Evolutionary conservation across 2,113 vertebrate species (phyloP).

Genomic region (Prolemur simus): DNA sequence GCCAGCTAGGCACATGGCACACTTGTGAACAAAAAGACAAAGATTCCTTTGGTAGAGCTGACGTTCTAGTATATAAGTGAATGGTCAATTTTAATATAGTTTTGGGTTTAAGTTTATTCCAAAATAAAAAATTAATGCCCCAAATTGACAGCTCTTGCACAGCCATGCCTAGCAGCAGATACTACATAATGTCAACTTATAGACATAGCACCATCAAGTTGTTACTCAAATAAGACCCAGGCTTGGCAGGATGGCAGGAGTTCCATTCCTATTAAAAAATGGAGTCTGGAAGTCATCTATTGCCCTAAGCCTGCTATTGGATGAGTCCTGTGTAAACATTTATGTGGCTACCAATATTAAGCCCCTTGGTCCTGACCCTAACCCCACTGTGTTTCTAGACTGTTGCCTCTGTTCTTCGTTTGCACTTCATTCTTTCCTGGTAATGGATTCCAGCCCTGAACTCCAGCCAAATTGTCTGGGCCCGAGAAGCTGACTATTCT

Average conservation of each 20-base stretch:
- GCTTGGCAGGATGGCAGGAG: neutral
- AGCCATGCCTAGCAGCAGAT: neutral
- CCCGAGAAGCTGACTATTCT: slow-evolving; percentile 8
- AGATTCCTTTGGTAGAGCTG: neutral
- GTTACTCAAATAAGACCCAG: neutral
- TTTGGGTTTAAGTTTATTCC: slow-evolving; percentile 42
- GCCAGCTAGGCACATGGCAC: neutral
- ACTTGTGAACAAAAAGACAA: neutral
- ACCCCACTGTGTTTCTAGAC: neutral
- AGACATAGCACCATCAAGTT: neutral
- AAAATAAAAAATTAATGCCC: neutral
- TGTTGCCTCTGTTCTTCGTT: slow-evolving; percentile 47
- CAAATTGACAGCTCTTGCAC: neutral
- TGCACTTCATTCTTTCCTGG: neutral
- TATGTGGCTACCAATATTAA: neutral
- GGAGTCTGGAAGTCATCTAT: neutral
- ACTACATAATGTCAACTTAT: neutral
- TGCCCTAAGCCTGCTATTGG: neutral
- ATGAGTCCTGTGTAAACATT: neutral
- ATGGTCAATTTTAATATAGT: neutral
- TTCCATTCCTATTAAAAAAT: slow-evolving; percentile 9
- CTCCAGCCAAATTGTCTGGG: slow-evolving; percentile 37
- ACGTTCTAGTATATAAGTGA: neutral
- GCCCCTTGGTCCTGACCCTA: neutral
- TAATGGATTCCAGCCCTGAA: slow-evolving; percentile 26